Base-by-base conservation (phyloP, 2,113 vertebrate genomes). In the Notarius lentiginosus region DNA sequence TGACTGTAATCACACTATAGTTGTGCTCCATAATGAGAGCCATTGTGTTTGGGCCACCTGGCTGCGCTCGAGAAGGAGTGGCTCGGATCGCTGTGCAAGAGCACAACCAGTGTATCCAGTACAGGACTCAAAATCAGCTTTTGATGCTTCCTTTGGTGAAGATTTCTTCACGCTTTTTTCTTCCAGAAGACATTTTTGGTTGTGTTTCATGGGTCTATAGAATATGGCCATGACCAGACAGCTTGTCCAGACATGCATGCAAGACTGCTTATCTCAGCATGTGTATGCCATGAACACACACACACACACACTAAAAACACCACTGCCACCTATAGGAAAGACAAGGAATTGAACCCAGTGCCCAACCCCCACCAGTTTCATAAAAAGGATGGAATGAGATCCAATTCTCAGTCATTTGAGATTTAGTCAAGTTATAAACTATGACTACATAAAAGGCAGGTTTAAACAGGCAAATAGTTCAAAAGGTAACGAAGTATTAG, bases 231-330 rank as follows among this genome's bases (percentile, higher is more conserved):
- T 53, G 73, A 63, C 63, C 34, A 66, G 85, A 82, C 89, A 88
- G 83, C 82, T 86, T 88, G 84, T 81, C 84, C 87, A 88, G 82
- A 87, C 87, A 34, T 51, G 65, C 49, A 4, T 72, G 34, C 60
- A 83, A 84, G 86, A 88, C 82, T 89, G 90, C 90, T 89, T 89
- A 90, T 87, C 88, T 90, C 88, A 90, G 90, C 90, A 88, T 88
- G 84, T 79, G 79, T 34, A 68, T 24, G 30, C 83, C n/a, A 17
- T 49, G 63, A 77, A 79, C 5, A 30, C 6, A 53, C 22, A 51
- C 55, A 80, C 79, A 60, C 58, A 63, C 20, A 84, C 87, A 58
- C 83, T 65, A 86, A 87, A 86, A 89, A 49, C 90, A 86, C 82
- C 88, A 91, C 90, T 91, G 88, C 82, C 90, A 91, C 88, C 88